Percentiles rank a stretch among this genome's conserved stretches.
Conservation (phyloP, 92 coral and sea anemone species). For the Porites lobata region DNA sequence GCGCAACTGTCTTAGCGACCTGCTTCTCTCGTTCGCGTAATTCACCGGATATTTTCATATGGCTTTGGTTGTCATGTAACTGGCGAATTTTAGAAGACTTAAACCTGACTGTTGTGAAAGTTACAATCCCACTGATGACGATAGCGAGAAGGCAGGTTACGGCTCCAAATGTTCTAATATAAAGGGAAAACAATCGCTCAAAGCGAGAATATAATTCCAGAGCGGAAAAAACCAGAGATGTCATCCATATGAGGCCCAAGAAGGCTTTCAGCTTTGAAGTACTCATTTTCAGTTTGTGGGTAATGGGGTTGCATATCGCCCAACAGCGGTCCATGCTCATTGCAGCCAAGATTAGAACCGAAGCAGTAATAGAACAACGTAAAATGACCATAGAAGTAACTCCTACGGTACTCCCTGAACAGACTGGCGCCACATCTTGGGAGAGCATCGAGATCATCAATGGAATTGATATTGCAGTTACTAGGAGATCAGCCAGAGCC, state of each 20-base stretch:
- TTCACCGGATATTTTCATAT: background rate
- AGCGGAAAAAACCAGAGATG: background rate
- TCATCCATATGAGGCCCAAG: conserved; percentile 5
- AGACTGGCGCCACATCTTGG: conserved; percentile 1
- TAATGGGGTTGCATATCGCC: conserved; percentile 17
- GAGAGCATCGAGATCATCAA: conserved; percentile 3
- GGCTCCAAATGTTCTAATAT: background rate
- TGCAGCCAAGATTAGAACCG: conserved; percentile 6
- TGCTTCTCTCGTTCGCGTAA: conserved; percentile 26
- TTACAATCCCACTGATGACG: background rate
- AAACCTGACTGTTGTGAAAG: background rate
- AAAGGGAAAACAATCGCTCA: background rate
- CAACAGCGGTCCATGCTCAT: conserved; percentile 37
- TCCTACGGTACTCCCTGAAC: conserved; percentile 2
- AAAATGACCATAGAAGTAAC: background rate
- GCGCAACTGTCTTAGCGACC: conserved; percentile 30
- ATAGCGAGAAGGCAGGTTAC: background rate
- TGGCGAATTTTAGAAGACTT: conserved; percentile 6
- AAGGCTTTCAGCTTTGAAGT: background rate
- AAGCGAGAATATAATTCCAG: background rate
- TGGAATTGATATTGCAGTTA: conserved; percentile 15
- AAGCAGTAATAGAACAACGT: conserved; percentile 7
- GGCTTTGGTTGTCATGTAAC: background rate
- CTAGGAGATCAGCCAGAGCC: conserved; percentile 28
- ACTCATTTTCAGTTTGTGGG: conserved; percentile 30